A percentile compares a stretch with the other conserved stretches of the same genome.
Evolutionary conservation across 2,113 vertebrate genomes (phyloP).

Genomic region (Diadophis punctatus): DNA sequence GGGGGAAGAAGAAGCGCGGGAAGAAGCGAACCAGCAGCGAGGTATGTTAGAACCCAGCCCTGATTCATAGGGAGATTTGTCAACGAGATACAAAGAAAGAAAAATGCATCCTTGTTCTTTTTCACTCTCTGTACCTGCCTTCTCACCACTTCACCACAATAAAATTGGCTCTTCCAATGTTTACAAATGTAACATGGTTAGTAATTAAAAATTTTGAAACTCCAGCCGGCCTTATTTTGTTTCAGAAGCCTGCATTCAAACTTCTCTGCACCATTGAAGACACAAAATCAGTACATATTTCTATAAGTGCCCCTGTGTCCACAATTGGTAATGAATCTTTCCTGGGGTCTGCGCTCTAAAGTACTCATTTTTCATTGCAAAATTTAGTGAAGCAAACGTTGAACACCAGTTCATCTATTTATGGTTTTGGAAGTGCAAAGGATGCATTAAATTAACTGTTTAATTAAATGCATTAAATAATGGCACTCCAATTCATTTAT

Average conservation of each 20-base stretch:
- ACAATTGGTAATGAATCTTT: neutral
- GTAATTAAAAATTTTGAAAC: neutral
- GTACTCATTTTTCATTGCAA: neutral
- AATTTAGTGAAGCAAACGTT: neutral
- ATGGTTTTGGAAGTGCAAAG: neutral
- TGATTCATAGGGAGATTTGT: neutral
- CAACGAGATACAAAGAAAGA: neutral
- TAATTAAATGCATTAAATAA: neutral
- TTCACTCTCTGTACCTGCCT: neutral
- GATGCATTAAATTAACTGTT: neutral
- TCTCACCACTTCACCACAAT: neutral
- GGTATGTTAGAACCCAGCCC: too few species aligned
- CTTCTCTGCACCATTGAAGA: neutral
- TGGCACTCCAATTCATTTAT: neutral
- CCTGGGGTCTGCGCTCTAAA: neutral
- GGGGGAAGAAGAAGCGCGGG: too few species aligned
- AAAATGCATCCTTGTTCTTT: neutral
- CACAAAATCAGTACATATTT: neutral
- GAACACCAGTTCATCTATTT: neutral
- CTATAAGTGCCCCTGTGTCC: neutral
- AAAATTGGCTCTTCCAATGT: neutral
- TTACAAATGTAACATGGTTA: neutral
- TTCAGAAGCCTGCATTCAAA: neutral
- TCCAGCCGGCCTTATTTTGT: neutral
- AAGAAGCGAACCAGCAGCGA: too few species aligned